Base-by-base conservation (phyloP, 2,113 vertebrate species). In the Cottus gobio region DNA sequence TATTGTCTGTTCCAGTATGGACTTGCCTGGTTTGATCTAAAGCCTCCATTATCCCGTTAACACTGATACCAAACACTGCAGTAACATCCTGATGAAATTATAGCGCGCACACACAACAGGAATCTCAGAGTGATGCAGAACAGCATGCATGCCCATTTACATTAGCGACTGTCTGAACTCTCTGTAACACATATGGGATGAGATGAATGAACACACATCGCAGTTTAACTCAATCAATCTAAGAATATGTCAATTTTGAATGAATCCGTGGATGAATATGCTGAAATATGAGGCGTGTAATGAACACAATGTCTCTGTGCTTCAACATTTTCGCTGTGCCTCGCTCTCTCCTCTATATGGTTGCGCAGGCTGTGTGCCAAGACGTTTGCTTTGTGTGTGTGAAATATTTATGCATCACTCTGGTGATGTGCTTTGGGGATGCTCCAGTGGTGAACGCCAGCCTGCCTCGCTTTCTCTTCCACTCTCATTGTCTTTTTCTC, bases 361-460 rank as follows among this genome's bases (percentile, higher is more conserved):
- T 12, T 37, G 76, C 15, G 44, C 76, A 79, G 76, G 84, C 87
- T 67, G 67, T 64, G 77, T 71, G 87, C 85, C 89, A 88, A 81
- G 86, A 68, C 46, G 71, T 85, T 85, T 87, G 81, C 78, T 88
- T 80, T 80, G 71, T 56, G 78, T 57, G 54, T 57, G 54, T 92
- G 87, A 92, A 91, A 90, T 91, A 93, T 93, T 90, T 76, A 94
- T 92, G 86, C 78, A 80, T 57, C 16, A 28, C 91, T 91, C 80
- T 82, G 72, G 77, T 78, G 83, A 87, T 88, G 89, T 85, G 84
- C 84, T 88, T 82, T 84, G 77, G 87, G 84, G 82, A 90, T 90
- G 77, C 85, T 91, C 87, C 82, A 84, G 74, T 83, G 80, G 85
- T 85, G 79, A 92, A 81, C 71, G 26, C 77, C 85, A 85, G 87